Conservation (phyloP, 2,797 vertebrate genomes). For the Macropodus opercularis region DNA sequence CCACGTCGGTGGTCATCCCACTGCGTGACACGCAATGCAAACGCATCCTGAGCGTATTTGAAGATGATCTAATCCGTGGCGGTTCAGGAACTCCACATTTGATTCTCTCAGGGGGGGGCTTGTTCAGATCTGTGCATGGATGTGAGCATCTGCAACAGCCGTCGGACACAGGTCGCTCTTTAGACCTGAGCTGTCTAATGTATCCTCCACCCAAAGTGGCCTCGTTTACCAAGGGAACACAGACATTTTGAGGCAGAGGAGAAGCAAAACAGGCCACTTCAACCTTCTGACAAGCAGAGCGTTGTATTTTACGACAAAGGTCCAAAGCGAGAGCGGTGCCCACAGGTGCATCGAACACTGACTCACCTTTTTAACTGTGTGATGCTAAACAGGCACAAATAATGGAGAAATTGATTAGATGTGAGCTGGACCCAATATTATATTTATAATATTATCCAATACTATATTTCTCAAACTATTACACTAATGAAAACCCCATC, state of each 20-base stretch:
- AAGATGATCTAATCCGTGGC: slow-evolving; percentile 32
- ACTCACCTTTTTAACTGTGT: slow-evolving; percentile 32
- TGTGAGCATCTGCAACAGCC: slow-evolving; percentile 24
- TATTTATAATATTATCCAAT: slow-evolving; percentile 22
- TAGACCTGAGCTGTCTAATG: slow-evolving; percentile 48
- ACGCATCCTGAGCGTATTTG: too few species aligned
- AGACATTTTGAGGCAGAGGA: slow-evolving; percentile 33
- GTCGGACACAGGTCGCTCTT: slow-evolving; percentile 36
- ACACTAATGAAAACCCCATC: too few species aligned
- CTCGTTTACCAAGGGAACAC: slow-evolving; percentile 31
- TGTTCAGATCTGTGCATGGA: slow-evolving; percentile 6
- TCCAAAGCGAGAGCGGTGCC: slow-evolving; percentile 38
- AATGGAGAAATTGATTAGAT: slow-evolving; percentile 5
- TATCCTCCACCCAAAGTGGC: too few species aligned
- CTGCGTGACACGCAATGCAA: too few species aligned
- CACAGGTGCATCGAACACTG: too few species aligned
- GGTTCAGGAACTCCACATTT: slow-evolving; percentile 36
- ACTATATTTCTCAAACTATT: too few species aligned
- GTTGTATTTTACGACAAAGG: slow-evolving; percentile 48
- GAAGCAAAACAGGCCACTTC: slow-evolving; percentile 38
- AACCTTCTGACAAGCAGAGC: slow-evolving; percentile 40
- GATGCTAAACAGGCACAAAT: slow-evolving; percentile 6
- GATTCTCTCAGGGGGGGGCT: slow-evolving; percentile 27
- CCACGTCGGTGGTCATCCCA: slow-evolving; percentile 33
- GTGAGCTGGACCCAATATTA: slow-evolving; percentile 15